A percentile compares a stretch with the other conserved stretches of the same genome.
phyloP scores from a whole-genome alignment of 2,888 invertebrate species.

The Cecidostiba fungosa region DNA sequence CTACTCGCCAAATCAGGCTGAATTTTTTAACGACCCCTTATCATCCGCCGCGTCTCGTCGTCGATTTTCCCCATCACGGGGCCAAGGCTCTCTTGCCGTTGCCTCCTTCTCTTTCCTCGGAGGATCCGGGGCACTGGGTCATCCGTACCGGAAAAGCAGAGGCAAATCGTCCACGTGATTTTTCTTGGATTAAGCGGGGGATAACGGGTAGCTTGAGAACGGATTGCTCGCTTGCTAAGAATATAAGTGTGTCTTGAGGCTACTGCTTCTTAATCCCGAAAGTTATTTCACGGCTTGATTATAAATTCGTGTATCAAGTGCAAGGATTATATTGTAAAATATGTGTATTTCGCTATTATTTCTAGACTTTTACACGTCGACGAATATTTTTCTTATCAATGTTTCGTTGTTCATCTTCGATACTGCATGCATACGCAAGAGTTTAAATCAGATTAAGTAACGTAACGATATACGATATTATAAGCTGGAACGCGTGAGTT shows the following conservation, averaged over 20 bases:
- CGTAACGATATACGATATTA: neutral
- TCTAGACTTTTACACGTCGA: too few species aligned
- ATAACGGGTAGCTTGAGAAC: neutral
- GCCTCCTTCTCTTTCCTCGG: neutral
- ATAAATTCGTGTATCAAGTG: neutral
- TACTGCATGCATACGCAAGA: neutral
- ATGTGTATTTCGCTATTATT: too few species aligned
- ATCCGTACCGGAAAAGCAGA: constrained; percentile 44
- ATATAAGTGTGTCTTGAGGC: neutral
- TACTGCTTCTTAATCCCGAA: neutral
- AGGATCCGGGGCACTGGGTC: constrained; percentile 58
- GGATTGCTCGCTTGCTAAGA: neutral
- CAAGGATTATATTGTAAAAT: too few species aligned
- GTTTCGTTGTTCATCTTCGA: neutral
- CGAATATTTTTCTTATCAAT: too few species aligned
- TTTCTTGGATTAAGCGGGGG: neutral
- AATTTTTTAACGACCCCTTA: neutral
- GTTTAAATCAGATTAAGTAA: neutral
- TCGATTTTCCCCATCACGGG: constrained; percentile 28
- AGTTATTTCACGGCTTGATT: neutral
- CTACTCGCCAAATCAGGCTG: neutral
- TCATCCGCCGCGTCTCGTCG: neutral
- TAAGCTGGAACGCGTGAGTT: neutral
- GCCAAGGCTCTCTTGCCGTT: constrained; percentile 43
- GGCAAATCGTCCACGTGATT: constrained; percentile 18